Evolutionary conservation across 2,113 vertebrate genomes (phyloP).

Genomic region (Rhinoderma darwinii): DNA sequence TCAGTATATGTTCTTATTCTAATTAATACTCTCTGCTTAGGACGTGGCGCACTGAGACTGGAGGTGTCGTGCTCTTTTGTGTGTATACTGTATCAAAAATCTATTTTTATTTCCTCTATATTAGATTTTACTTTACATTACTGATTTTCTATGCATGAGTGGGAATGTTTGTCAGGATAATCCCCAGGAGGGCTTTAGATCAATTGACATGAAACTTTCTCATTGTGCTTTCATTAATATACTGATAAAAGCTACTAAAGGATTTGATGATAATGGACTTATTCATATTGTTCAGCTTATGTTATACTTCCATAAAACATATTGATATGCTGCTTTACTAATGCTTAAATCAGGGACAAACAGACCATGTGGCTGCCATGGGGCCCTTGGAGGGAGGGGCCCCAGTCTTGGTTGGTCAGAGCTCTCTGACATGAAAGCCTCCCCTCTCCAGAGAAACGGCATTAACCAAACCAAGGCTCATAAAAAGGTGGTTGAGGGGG

Average conservation of each 20-base stretch:
- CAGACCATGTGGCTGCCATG: too few relatives aligned
- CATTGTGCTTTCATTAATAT: not conserved
- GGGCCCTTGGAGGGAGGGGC: too few relatives aligned
- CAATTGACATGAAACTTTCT: not conserved
- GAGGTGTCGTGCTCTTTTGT: not conserved
- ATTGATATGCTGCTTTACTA: too few relatives aligned
- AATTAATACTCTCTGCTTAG: not conserved
- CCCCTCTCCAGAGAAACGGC: too few relatives aligned
- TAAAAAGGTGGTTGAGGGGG: too few relatives aligned
- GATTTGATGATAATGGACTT: not conserved
- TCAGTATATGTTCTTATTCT: not conserved
- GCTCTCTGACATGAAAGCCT: too few relatives aligned
- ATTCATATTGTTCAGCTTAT: not conserved
- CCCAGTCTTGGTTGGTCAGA: too few relatives aligned
- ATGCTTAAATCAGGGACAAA: too few relatives aligned
- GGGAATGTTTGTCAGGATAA: not conserved
- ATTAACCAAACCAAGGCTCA: too few relatives aligned
- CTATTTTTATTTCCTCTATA: conserved; percentile 15
- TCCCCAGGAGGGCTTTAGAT: not conserved
- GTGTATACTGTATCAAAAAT: not conserved
- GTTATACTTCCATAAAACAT: too few relatives aligned
- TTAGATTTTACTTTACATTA: conserved; percentile 10
- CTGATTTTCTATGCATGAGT: not conserved
- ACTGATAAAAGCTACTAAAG: not conserved
- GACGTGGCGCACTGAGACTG: not conserved